Percentiles rank a stretch among this genome's conserved stretches.
phyloP scores from a whole-genome alignment of 2,888 invertebrate species.

The Camponotus fellah region DNA sequence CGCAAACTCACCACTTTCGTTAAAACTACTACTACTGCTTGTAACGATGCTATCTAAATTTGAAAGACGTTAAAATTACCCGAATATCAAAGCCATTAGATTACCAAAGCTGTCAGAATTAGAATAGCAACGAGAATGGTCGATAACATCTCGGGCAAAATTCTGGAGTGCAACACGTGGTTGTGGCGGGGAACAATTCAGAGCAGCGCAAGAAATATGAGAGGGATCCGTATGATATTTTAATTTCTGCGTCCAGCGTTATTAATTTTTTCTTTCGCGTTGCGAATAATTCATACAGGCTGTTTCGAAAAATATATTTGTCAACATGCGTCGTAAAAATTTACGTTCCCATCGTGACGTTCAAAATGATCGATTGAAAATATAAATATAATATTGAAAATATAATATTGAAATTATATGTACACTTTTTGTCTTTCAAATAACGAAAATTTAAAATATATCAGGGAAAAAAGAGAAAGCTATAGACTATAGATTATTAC shows the following conservation, averaged over 20 bases:
- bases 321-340: neutral
- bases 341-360: neutral
- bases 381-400: neutral
- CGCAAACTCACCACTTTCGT: neutral
- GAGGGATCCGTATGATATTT: constrained; percentile 33
- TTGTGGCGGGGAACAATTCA: constrained; percentile 71
- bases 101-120: neutral
- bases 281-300: constrained; percentile 13
- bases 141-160: constrained; percentile 61
- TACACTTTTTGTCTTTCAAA: neutral
- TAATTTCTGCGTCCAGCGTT: constrained; percentile 13
- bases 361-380: neutral
- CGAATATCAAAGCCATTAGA: neutral
- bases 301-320: neutral
- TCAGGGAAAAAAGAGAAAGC: neutral
- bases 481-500: neutral
- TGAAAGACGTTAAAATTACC: neutral
- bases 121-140: constrained; percentile 2
- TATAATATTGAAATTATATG: neutral
- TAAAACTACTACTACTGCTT: neutral
- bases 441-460: neutral
- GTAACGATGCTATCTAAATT: neutral
- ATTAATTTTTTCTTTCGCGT: constrained; percentile 27
- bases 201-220: constrained; percentile 49
- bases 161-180: constrained; percentile 74